phyloP scores from a whole-genome alignment of 2,113 vertebrate genomes.

The Mustelus asterias region DNA sequence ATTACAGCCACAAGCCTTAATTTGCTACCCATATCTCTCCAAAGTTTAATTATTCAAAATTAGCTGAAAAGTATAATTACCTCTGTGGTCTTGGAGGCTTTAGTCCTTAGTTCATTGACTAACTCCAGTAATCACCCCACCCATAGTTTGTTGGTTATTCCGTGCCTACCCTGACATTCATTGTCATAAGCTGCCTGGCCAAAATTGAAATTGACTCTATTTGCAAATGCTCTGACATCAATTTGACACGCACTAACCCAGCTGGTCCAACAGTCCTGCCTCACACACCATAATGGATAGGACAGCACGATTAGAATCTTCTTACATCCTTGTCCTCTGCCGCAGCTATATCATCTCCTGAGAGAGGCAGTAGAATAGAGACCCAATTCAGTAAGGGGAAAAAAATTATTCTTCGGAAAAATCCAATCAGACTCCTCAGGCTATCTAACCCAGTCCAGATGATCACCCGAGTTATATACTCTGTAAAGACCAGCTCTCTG shows the following conservation, averaged over 20 bases:
- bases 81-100: neutral
- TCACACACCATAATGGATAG: neutral
- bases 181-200: neutral
- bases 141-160: neutral
- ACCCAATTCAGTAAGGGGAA: neutral
- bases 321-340: neutral
- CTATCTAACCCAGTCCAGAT: neutral
- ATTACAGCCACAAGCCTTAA: neutral
- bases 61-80: neutral
- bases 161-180: neutral
- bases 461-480: neutral
- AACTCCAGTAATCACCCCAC: neutral
- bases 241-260: neutral
- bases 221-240: neutral
- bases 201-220: neutral
- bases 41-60: constrained; percentile 17
- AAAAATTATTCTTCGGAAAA: neutral
- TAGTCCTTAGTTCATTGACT: neutral
- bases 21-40: neutral
- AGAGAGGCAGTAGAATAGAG: neutral
- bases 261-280: neutral
- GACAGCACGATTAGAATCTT: no score
- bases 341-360: neutral
- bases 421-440: neutral
- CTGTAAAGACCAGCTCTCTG: neutral